phyloP scores from a whole-genome alignment of 35 echinoderm and acorn worm genomes.

The Acanthaster planci region DNA sequence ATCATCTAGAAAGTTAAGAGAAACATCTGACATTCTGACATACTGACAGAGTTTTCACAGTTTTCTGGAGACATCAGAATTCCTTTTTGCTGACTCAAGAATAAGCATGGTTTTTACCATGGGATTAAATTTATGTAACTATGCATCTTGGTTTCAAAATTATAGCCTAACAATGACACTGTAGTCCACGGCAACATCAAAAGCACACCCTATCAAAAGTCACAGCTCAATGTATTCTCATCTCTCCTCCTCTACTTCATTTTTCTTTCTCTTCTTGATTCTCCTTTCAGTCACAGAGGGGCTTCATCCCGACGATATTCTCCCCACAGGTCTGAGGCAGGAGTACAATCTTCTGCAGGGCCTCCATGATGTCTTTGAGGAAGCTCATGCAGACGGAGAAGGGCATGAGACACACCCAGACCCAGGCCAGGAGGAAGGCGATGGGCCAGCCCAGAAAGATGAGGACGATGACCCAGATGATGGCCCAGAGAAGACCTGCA shows the following conservation, averaged over 20 bases:
- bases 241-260: background rate
- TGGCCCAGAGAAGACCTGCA: constrained; percentile 90
- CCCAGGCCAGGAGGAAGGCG: constrained; percentile 76
- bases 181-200: background rate
- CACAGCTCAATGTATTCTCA: background rate
- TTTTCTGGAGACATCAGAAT: too few species aligned
- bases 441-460: constrained; percentile 98
- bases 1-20: too few species aligned
- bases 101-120: too few species aligned
- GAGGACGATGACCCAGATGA: constrained; percentile 81
- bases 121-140: too few species aligned
- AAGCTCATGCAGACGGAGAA: constrained; percentile 92
- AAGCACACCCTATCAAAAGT: background rate
- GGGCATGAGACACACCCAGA: constrained; percentile 91
- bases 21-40: too few species aligned
- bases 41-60: too few species aligned
- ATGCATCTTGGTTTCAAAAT: too few species aligned
- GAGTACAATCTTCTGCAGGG: constrained; percentile 75
- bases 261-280: background rate
- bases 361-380: constrained; percentile 86
- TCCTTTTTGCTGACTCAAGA: too few species aligned
- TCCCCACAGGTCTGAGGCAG: constrained; percentile 76
- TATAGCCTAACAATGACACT: too few species aligned
- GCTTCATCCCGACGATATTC: constrained; percentile 88
- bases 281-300: constrained; percentile 66